Evolutionary conservation across 2,797 vertebrate genomes (phyloP).

Genomic region (Bufotes viridis): DNA sequence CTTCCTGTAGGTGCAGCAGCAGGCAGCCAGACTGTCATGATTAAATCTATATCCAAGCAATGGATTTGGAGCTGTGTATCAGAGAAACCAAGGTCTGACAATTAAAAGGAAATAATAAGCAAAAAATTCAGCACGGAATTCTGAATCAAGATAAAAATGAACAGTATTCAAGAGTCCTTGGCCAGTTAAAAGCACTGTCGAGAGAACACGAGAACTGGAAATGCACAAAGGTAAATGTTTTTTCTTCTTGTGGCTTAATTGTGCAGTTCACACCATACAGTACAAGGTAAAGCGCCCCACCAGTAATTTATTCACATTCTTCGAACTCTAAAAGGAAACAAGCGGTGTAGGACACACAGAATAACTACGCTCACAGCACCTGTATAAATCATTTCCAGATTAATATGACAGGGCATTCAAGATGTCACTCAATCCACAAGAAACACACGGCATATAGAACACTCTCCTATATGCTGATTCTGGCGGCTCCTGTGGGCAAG

Average conservation of each 20-base stretch:
- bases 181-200: no score
- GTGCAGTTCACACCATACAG: not conserved
- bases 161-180: no score
- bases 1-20: no score
- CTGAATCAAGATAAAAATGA: no score
- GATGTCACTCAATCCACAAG: not conserved
- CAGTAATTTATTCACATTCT: not conserved
- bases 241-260: no score
- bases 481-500: slow-evolving; percentile 15
- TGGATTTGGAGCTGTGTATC: no score
- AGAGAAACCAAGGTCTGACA: no score
- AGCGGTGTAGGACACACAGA: not conserved
- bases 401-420: not conserved
- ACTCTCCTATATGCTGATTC: not conserved
- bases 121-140: no score
- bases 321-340: not conserved
- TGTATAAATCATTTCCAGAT: not conserved
- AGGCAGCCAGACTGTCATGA: no score
- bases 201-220: not conserved
- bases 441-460: not conserved
- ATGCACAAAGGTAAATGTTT: not conserved
- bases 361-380: not conserved
- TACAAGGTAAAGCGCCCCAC: not conserved
- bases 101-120: no score
- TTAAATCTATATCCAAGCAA: no score